phyloP scores from a whole-genome alignment of 2,888 invertebrate genomes.

The Pandemis heparana region DNA sequence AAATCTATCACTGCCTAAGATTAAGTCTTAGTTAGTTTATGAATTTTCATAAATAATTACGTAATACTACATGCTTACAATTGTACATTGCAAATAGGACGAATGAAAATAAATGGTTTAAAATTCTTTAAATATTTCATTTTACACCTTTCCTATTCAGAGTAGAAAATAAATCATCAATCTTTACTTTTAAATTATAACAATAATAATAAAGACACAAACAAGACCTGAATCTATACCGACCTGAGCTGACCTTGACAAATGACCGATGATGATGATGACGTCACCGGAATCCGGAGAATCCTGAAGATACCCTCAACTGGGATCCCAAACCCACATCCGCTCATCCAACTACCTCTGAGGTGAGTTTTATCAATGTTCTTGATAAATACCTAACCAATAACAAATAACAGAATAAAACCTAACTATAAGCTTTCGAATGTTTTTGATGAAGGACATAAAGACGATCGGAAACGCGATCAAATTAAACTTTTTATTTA shows the following conservation, averaged over 20 bases:
- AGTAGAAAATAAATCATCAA: neutral
- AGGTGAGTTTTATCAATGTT: slow-evolving; percentile 71
- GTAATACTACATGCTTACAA: slow-evolving; percentile 75
- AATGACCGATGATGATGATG: slow-evolving; percentile 48
- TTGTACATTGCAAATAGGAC: slow-evolving; percentile 83
- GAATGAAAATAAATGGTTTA: slow-evolving; percentile 59
- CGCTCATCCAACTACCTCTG: slow-evolving; percentile 66
- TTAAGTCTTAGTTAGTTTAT: slow-evolving; percentile 69
- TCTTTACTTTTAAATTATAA: neutral
- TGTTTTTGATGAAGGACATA: slow-evolving; percentile 14
- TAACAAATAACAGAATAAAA: slow-evolving; percentile 15
- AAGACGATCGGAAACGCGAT: neutral
- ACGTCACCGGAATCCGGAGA: slow-evolving; percentile 58
- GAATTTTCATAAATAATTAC: slow-evolving; percentile 62
- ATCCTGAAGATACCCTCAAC: slow-evolving; percentile 59
- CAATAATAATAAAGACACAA: neutral
- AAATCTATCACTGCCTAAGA: slow-evolving; percentile 69
- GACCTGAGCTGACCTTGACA: slow-evolving; percentile 47
- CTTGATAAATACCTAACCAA: slow-evolving; percentile 25
- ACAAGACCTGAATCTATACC: slow-evolving; percentile 9
- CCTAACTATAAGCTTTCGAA: slow-evolving; percentile 11
- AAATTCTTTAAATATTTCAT: slow-evolving; percentile 50
- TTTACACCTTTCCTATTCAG: slow-evolving; percentile 31
- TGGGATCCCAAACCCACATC: slow-evolving; percentile 70
- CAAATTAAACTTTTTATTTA: neutral